A percentile compares a stretch with the other conserved stretches of the same genome.
These are phyloP conservation scores for Gambusia holbrooki DNA, from an alignment of 2,113 vertebrate genomes.

Conservation along the genomic window DNA sequence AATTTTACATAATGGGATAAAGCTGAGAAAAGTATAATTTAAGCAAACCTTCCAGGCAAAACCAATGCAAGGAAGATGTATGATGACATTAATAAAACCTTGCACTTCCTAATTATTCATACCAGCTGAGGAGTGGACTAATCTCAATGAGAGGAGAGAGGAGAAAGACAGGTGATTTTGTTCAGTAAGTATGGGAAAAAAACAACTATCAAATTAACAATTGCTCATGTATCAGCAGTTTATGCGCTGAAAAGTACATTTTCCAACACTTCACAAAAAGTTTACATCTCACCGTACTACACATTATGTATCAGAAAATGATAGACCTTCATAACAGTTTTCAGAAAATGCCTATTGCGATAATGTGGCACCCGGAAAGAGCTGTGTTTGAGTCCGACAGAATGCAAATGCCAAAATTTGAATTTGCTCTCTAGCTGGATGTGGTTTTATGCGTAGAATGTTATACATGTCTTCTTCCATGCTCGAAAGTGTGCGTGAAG, in stretches of 20 bases:
- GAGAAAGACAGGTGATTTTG: not conserved
- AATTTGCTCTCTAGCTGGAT: conserved; percentile 8
- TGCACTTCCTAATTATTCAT: not conserved
- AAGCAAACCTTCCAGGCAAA: not conserved
- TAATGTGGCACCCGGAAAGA: not conserved
- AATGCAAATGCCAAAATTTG: conserved; percentile 49
- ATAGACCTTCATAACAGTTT: not conserved
- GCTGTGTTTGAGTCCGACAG: not conserved
- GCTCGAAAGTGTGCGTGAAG: conserved; percentile 31
- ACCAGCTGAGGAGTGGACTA: not conserved
- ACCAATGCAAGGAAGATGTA: not conserved
- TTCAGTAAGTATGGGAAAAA: too few species aligned
- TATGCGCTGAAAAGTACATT: not conserved
- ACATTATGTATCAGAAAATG: not conserved
- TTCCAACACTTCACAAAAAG: not conserved
- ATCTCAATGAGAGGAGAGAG: not conserved
- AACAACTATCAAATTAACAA: not conserved
- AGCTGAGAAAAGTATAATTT: not conserved
- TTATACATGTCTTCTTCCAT: conserved; percentile 17
- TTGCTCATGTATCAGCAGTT: not conserved
- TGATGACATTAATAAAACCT: not conserved
- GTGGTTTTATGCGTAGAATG: conserved; percentile 10
- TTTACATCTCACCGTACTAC: not conserved
- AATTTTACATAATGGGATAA: not conserved
- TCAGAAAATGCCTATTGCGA: not conserved